Evolutionary conservation across 2,888 invertebrate species (phyloP), one percentile per base, ranked within the genome.

Genomic region (Heterodera filipjevi): DNA sequence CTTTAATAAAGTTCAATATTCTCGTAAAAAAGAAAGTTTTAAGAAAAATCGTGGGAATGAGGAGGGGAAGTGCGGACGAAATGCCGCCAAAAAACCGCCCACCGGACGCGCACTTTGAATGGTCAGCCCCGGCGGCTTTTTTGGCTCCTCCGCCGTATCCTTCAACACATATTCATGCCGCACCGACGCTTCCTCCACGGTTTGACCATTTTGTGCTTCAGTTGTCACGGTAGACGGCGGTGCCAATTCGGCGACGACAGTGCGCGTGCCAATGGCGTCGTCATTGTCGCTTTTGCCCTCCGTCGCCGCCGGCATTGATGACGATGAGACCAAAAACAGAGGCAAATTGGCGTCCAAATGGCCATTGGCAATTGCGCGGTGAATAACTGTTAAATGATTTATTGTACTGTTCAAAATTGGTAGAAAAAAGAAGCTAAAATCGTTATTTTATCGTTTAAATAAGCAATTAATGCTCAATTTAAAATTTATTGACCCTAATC

Each of bases 371-470:
- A 85, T 80, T 12, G 85, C 81, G 14, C 83, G 81, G 30, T 82
- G 80, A 71, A 86, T 82, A 10, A 82, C 87, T 87, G 81, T 33
- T 86, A 84, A 71, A 66, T 22, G 27, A 53, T 39, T 8, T n/a
- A 73, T 27, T 39, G 30, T 44, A 35, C n/a, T n/a, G n/a, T n/a
- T n/a, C n/a, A n/a, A n/a, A n/a, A n/a, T n/a, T n/a, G n/a, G n/a
- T n/a, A n/a, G n/a, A n/a, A n/a, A n/a, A n/a, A n/a, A n/a, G n/a
- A n/a, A n/a, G n/a, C n/a, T n/a, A n/a, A n/a, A n/a, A n/a, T n/a
- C n/a, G n/a, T n/a, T n/a, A n/a, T n/a, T n/a, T n/a, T n/a, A n/a
- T n/a, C n/a, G n/a, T n/a, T n/a, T n/a, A n/a, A n/a, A n/a, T n/a
- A n/a, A n/a, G n/a, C n/a, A n/a, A n/a, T n/a, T n/a, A n/a, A n/a